A percentile compares a stretch with the other conserved stretches of the same genome.
These are phyloP conservation scores for Gephyroberyx darwinii DNA, from an alignment of 2,797 vertebrate genomes.

Conservation along the genomic window DNA sequence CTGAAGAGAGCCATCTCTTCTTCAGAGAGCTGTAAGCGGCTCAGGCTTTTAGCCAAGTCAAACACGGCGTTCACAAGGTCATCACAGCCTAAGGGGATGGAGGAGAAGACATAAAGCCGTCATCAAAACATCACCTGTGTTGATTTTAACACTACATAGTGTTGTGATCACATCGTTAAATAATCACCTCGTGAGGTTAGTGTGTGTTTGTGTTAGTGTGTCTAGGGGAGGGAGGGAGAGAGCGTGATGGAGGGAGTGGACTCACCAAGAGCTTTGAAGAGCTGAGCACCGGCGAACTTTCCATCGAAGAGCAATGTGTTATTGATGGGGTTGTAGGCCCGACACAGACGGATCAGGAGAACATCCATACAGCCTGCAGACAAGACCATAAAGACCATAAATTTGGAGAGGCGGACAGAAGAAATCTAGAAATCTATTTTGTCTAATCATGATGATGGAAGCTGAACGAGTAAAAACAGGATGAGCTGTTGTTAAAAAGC, in stretches of 20 bases:
- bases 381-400: constrained; percentile 32
- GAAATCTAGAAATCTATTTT: no score
- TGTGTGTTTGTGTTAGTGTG: background rate
- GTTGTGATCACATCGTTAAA: no score
- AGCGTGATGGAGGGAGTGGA: constrained; percentile 9
- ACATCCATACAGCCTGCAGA: constrained; percentile 89
- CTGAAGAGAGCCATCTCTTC: constrained; percentile 92
- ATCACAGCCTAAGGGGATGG: constrained; percentile 84
- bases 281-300: constrained; percentile 85
- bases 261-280: constrained; percentile 93
- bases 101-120: background rate
- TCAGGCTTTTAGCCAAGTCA: constrained; percentile 88
- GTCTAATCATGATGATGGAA: constrained; percentile 29
- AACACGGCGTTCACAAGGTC: constrained; percentile 88
- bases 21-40: constrained; percentile 87
- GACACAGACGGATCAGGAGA: constrained; percentile 90
- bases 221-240: constrained; percentile 1
- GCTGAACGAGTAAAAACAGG: constrained; percentile 40
- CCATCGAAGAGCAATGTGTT: constrained; percentile 91
- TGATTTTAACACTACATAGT: constrained; percentile 1
- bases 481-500: constrained; percentile 27
- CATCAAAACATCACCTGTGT: constrained; percentile 17
- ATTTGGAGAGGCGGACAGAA: constrained; percentile 9
- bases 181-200: no score
- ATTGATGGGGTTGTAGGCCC: constrained; percentile 90